Percentiles rank a stretch among this genome's conserved stretches.
phyloP scores from a whole-genome alignment of 2,113 vertebrate genomes.

The Anoplopoma fimbria region DNA sequence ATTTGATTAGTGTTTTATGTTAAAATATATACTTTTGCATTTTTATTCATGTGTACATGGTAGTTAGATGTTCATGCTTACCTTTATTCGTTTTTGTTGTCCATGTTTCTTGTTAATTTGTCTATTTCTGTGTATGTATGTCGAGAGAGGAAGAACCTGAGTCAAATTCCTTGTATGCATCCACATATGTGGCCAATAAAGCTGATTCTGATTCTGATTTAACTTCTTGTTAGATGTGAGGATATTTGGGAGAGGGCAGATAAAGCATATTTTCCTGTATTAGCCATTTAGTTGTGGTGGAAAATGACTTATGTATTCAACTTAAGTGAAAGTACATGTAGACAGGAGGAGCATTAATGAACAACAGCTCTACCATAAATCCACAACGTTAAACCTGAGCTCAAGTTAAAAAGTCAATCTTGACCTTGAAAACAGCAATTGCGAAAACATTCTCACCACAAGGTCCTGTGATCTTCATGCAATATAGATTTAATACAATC shows the following conservation, averaged over 20 bases:
- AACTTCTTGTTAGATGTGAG: slow-evolving; percentile 60
- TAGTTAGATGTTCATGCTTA: too few relatives aligned
- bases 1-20: too few relatives aligned
- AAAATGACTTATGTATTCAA: neutral
- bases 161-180: too few relatives aligned
- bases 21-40: too few relatives aligned
- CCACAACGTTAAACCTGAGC: neutral
- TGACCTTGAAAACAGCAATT: neutral
- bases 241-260: slow-evolving; percentile 43
- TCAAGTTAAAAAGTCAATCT: neutral
- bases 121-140: too few relatives aligned
- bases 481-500: neutral
- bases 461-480: neutral
- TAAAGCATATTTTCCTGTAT: slow-evolving; percentile 35
- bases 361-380: neutral
- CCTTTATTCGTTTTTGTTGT: too few relatives aligned
- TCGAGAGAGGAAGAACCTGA: too few relatives aligned
- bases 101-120: too few relatives aligned
- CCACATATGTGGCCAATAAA: too few relatives aligned
- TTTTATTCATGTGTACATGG: too few relatives aligned
- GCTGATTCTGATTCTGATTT: too few relatives aligned
- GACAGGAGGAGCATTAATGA: neutral
- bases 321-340: neutral
- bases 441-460: neutral
- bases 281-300: neutral